Conservation (phyloP, 2,797 vertebrate genomes). For the Hoplostethus atlanticus region DNA sequence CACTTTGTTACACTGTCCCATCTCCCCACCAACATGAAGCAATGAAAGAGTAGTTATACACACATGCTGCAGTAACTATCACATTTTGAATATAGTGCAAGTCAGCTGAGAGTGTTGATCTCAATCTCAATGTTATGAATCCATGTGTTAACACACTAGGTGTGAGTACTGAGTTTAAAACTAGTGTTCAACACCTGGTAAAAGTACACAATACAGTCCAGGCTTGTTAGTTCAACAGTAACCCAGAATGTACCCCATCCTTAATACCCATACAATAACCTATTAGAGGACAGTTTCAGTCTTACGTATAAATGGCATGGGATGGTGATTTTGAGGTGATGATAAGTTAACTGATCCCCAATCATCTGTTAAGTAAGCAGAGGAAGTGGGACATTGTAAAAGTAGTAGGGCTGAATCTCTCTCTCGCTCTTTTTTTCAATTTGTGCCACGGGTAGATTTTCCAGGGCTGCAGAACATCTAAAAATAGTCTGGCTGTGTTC, state of each 20-base stretch:
- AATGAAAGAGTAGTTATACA: too few relatives aligned
- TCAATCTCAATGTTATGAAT: conserved; percentile 7
- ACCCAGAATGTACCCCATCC: background rate
- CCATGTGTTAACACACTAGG: background rate
- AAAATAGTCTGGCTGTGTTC: conserved; percentile 76
- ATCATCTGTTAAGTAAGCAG: conserved; percentile 13
- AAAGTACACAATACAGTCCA: background rate
- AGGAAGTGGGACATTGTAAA: conserved; percentile 30
- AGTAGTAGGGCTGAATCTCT: conserved; percentile 43
- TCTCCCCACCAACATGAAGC: too few relatives aligned
- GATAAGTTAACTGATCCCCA: conserved; percentile 9
- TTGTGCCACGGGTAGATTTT: conserved; percentile 73
- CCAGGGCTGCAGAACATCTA: conserved; percentile 72
- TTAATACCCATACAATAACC: background rate
- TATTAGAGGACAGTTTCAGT: background rate
- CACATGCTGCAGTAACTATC: background rate
- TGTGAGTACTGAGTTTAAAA: conserved; percentile 1
- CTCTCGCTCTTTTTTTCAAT: conserved; percentile 39
- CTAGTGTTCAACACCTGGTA: background rate
- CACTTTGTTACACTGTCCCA: background rate
- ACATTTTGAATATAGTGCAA: too few relatives aligned
- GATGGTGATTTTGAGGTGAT: conserved; percentile 3
- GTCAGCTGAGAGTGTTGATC: background rate
- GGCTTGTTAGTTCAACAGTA: conserved; percentile 4
- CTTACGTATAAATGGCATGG: background rate